Conservation (phyloP, 2,113 vertebrate genomes). For the Trichomycterus rosablanca region DNA sequence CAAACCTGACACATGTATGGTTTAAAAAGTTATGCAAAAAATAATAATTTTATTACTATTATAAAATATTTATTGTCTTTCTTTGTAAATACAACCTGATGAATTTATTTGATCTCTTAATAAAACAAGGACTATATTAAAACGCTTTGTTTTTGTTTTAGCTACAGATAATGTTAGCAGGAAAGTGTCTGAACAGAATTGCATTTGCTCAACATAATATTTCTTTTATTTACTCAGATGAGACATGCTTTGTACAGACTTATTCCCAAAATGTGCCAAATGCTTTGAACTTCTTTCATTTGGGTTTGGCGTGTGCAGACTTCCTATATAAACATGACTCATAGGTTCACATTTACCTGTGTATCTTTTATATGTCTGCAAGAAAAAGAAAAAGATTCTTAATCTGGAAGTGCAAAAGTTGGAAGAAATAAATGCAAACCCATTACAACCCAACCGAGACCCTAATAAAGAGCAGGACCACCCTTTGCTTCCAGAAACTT, state of each 20-base stretch:
- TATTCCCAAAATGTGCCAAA: not conserved
- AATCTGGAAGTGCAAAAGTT: too few species aligned
- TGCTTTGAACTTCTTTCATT: not conserved
- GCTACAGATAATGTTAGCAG: too few species aligned
- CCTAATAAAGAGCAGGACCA: too few species aligned
- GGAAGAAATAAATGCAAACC: too few species aligned
- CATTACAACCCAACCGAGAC: too few species aligned
- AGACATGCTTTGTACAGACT: too few species aligned
- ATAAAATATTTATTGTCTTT: conserved; percentile 82
- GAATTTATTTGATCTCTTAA: conserved; percentile 76
- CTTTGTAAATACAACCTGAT: conserved; percentile 78
- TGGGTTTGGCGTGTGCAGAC: not conserved
- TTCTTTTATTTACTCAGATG: too few species aligned
- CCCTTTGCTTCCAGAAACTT: too few species aligned
- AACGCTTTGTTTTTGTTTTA: conserved; percentile 54
- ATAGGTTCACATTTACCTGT: conserved; percentile 60
- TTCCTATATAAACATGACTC: conserved; percentile 6
- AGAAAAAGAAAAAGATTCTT: too few species aligned
- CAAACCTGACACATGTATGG: conserved; percentile 72
- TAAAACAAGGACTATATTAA: conserved; percentile 75
- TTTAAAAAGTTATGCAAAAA: conserved; percentile 66
- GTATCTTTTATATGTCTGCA: conserved; percentile 39
- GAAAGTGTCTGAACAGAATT: too few species aligned
- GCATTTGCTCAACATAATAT: too few species aligned
- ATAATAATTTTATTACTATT: conserved; percentile 76